Evolutionary conservation across 2,113 vertebrate species (phyloP), one percentile per base, ranked within the genome.

Genomic region (Melanerpes aurifrons): DNA sequence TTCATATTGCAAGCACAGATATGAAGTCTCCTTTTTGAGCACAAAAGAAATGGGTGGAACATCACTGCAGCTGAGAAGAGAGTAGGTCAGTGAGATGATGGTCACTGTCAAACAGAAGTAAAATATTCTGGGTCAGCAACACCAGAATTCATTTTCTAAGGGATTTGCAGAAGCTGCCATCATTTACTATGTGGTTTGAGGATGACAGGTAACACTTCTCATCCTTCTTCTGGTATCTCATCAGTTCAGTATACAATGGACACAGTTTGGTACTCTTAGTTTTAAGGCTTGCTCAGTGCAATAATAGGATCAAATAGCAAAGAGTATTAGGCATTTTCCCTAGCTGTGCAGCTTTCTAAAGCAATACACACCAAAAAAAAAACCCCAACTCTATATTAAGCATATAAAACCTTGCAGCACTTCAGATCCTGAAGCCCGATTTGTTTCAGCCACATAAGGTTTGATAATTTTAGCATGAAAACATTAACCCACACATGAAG

Each of bases 181-280:
- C 9, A 11, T 50, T 70, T 64, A 26, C 9, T 0, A 47, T 0
- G 3, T 3, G 7, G 21, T 25, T 87, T 31, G n/a, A 54, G 79
- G 14, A 35, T 2, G 3, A 16, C 24, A 43, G 53, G 12, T 20
- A 58, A 20, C 28, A 29, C 7, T 14, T n/a, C 73, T 53, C 58
- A 3, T 53, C 57, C 48, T 50, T 43, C 50, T 24, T 21, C 14
- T 57, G 26, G 19, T 4, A 6, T 0, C 18, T 2, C 54, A 68
- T 24, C 56, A 12, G 25, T 47, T 61, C 1, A 2, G 20, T 75
- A 40, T 0, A 53, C 32, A 66, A 50, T 0, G 1, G 57, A 47
- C 64, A 17, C 26, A 45, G 26, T 37, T 40, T 4, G 5, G 14
- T 8, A 24, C 8, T 64, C 5, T 45, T 10, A 29, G 14, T 40